Conservation (phyloP, 2,797 vertebrate species). For the Poeciliopsis presidionis region DNA sequence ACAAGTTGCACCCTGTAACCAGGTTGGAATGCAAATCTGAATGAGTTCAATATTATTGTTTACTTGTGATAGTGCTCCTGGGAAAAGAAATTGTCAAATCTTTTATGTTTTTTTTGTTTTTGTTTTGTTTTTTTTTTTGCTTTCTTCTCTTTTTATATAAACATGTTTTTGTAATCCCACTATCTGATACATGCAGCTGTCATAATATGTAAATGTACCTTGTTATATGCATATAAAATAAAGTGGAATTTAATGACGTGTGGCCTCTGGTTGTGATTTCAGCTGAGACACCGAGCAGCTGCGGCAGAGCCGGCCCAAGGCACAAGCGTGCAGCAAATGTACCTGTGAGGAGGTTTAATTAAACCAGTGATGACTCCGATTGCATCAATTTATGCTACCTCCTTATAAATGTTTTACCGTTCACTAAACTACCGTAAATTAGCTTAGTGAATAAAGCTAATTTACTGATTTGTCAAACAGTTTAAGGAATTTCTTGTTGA, state of each 20-base stretch:
- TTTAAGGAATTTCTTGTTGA: not conserved
- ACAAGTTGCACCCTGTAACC: not conserved
- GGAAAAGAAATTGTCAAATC: constrained; percentile 22
- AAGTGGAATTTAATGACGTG: constrained; percentile 67
- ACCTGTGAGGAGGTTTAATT: not conserved
- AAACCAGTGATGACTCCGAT: not conserved
- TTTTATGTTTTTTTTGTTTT: constrained; percentile 26
- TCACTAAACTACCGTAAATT: too few relatives aligned
- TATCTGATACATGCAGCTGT: constrained; percentile 62
- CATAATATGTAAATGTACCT: constrained; percentile 68
- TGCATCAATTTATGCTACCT: too few relatives aligned
- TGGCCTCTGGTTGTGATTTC: constrained; percentile 53
- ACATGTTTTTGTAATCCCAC: constrained; percentile 52
- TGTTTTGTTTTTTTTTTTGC: constrained; percentile 16
- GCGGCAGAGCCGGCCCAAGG: not conserved
- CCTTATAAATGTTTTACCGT: not conserved
- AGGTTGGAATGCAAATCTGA: constrained; percentile 13
- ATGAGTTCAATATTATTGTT: constrained; percentile 35
- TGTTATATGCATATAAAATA: constrained; percentile 79
- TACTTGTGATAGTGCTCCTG: constrained; percentile 38
- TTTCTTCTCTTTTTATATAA: constrained; percentile 68
- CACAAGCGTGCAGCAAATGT: not conserved
- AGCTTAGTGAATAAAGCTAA: not conserved
- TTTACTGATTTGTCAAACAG: not conserved
- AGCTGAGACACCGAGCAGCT: constrained; percentile 36